Evolutionary conservation across 2,797 vertebrate genomes (phyloP), one percentile per base, ranked within the genome.

Genomic region (Manis crassicaudata): DNA sequence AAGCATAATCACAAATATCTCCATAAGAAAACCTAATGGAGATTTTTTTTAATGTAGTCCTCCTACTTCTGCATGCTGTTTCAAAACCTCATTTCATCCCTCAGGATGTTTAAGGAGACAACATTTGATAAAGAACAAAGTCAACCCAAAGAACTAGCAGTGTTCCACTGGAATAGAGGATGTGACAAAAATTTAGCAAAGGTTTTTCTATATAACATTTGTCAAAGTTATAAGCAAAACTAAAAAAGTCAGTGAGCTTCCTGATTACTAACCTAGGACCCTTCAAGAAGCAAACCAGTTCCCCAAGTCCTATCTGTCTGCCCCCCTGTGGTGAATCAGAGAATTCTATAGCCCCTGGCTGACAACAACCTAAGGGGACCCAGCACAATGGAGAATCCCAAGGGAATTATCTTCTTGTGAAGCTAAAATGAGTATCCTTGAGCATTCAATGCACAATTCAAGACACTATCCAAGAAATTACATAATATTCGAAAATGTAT

Each of bases 181-280:
- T 95, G 46, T 95, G 75, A 86, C 83, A 62, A 95, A 93, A 91
- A 32, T 17, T 91, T 95, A 89, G 43, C 35, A 83, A 92, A 91
- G 2, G 12, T 89, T 92, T 95, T 81, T 82, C 23, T 88, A 56
- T 2, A 37, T 65, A 88, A 63, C 10, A 40, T 58, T 70, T 93
- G 77, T 92, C 46, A 95, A 76, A 58, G 58, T 80, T 65, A 43
- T 43, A 90, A 83, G 76, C 50, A 95, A 94, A 90, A 92, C 43
- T 72, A 70, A 93, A 77, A 35, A 56, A 75, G 37, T 56, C 54
- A 63, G 46, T 21, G 32, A 60, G 23, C 14, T 79, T 92, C 60
- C 60, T 93, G 17, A 80, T 56, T 88, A 65, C 43, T 83, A 35
- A 60, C 37, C 76, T 89, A 83, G 92, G 60, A 73, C 32, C 58